Percentiles rank a stretch among this genome's conserved stretches.
phyloP scores from a whole-genome alignment of 1,140 invertebrate genomes.

The Ostrea denselamellosa region DNA sequence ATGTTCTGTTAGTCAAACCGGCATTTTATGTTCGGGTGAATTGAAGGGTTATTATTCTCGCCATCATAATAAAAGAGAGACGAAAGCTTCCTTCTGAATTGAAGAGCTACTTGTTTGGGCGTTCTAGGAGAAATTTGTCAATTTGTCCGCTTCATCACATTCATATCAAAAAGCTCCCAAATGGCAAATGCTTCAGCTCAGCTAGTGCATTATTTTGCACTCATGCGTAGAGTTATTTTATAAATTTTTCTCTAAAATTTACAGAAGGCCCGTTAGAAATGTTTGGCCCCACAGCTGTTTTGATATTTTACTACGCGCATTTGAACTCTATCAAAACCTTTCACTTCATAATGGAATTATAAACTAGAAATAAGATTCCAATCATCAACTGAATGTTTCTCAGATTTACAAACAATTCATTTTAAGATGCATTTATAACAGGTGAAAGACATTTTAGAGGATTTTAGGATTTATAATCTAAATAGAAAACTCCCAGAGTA shows the following conservation, averaged over 20 bases:
- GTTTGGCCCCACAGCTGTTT: slow-evolving; percentile 38
- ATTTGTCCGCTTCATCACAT: slow-evolving; percentile 49
- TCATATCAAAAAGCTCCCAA: slow-evolving; percentile 46
- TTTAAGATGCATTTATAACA: slow-evolving; percentile 23
- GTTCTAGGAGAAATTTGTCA: slow-evolving; percentile 53
- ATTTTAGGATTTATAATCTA: neutral
- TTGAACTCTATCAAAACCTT: slow-evolving; percentile 34
- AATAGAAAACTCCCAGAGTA: neutral
- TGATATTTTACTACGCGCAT: slow-evolving; percentile 44
- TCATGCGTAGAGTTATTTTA: slow-evolving; percentile 48
- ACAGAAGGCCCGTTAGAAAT: slow-evolving; percentile 3
- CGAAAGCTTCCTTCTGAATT: slow-evolving; percentile 30
- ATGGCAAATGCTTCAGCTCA: slow-evolving; percentile 44
- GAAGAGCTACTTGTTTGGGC: slow-evolving; percentile 33
- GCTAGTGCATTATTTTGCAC: slow-evolving; percentile 47
- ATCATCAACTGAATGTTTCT: slow-evolving; percentile 20
- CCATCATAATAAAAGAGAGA: slow-evolving; percentile 40
- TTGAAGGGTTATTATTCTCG: slow-evolving; percentile 38
- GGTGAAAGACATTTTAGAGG: neutral
- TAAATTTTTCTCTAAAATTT: slow-evolving; percentile 40
- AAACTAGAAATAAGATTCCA: slow-evolving; percentile 16
- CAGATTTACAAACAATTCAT: slow-evolving; percentile 30
- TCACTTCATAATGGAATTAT: slow-evolving; percentile 30
- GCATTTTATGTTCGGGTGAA: slow-evolving; percentile 37
- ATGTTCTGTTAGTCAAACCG: slow-evolving; percentile 37